Evolutionary conservation across 2,888 invertebrate genomes (phyloP).

Genomic region (Melikaiella ostensackeni): DNA sequence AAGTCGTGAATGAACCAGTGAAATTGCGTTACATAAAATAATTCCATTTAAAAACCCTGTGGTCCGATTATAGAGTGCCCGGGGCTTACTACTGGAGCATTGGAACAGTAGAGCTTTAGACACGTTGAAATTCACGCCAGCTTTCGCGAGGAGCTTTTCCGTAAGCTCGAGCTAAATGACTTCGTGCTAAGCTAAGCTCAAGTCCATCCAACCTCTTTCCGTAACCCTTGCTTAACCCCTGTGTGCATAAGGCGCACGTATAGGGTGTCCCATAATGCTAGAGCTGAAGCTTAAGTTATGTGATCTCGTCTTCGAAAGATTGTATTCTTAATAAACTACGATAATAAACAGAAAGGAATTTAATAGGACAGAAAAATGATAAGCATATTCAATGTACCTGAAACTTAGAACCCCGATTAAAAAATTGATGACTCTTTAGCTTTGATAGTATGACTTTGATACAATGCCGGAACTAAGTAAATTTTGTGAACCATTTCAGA

Average conservation of each 20-base stretch:
- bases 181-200: conserved; percentile 52
- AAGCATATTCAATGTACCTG: no score
- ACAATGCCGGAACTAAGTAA: no score
- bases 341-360: neutral
- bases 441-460: no score
- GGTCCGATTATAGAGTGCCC: neutral
- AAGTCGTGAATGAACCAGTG: neutral
- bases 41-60: neutral
- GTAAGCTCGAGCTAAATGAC: conserved; percentile 53
- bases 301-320: neutral
- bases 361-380: neutral
- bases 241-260: neutral
- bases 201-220: conserved; percentile 31
- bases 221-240: neutral
- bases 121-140: conserved; percentile 1
- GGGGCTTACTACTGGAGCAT: neutral
- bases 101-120: neutral
- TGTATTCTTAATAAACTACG: neutral
- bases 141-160: conserved; percentile 41
- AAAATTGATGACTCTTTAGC: no score
- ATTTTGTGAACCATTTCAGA: no score
- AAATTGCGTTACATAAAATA: neutral
- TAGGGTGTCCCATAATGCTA: neutral
- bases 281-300: neutral
- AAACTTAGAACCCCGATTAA: no score